A percentile compares a stretch with the other conserved stretches of the same genome.
Conservation (phyloP, 1,140 invertebrate genomes). For the Halyomorpha halys region DNA sequence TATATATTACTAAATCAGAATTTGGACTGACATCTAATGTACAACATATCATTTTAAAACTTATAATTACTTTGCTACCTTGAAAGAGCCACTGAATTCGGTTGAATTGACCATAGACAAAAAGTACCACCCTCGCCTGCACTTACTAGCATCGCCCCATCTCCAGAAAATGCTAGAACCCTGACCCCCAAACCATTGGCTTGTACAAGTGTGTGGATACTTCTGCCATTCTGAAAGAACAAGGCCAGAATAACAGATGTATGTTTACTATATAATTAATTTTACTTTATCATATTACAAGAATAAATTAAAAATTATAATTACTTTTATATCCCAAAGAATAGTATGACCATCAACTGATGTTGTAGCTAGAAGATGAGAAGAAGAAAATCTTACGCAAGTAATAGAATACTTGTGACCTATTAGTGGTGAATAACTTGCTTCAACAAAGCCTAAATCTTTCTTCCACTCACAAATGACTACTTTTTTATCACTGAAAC, state of each 20-base stretch:
- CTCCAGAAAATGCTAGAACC: constrained; percentile 47
- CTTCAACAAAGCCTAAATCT: constrained; percentile 45
- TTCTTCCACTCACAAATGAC: constrained; percentile 50
- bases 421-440: constrained; percentile 45
- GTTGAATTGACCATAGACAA: constrained; percentile 57
- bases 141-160: constrained; percentile 52
- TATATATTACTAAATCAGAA: too few relatives aligned
- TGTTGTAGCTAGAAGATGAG: constrained; percentile 54
- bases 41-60: too few relatives aligned
- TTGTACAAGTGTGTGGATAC: constrained; percentile 41
- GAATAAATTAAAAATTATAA: not conserved
- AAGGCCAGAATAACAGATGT: too few relatives aligned
- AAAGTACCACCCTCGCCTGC: constrained; percentile 63
- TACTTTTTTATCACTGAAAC: constrained; percentile 50
- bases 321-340: constrained; percentile 50
- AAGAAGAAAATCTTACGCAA: constrained; percentile 54
- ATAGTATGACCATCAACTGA: constrained; percentile 63
- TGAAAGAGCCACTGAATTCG: constrained; percentile 38
- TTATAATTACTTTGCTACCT: not conserved
- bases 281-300: too few relatives aligned
- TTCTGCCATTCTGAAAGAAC: constrained; percentile 39
- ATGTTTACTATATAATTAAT: too few relatives aligned
- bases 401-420: constrained; percentile 58
- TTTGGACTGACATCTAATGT: too few relatives aligned
- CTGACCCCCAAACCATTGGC: constrained; percentile 42